Conservation (phyloP, 2,888 invertebrate species). For the Noctua pronuba region DNA sequence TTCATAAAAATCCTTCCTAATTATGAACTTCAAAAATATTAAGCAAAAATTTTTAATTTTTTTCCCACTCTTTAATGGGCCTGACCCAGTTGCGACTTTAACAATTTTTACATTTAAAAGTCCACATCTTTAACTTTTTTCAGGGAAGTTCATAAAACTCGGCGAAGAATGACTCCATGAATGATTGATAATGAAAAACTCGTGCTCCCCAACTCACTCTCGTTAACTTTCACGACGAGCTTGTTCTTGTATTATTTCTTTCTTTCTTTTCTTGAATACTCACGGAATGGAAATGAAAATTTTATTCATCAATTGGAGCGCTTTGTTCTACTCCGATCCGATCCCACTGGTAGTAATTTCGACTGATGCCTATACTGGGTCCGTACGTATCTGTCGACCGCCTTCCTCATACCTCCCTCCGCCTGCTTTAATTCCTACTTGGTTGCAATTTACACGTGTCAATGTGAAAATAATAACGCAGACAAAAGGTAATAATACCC, state of each 20-base stretch:
- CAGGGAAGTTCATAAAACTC: conserved; percentile 47
- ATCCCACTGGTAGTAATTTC: background rate
- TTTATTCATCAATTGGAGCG: conserved; percentile 20
- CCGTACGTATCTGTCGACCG: background rate
- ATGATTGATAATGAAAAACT: conserved; percentile 66
- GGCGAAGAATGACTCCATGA: conserved; percentile 52
- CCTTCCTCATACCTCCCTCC: background rate
- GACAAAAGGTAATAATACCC: background rate
- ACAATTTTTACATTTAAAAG: conserved; percentile 59
- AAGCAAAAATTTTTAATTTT: conserved; percentile 51
- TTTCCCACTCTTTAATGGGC: conserved; percentile 56
- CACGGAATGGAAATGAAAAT: conserved; percentile 1
- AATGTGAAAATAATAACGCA: background rate
- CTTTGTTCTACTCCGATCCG: background rate
- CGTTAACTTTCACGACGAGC: conserved; percentile 33
- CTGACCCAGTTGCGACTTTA: conserved; percentile 60
- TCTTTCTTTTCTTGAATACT: conserved; percentile 21
- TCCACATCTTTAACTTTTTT: conserved; percentile 58
- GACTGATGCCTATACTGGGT: background rate
- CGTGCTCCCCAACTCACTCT: conserved; percentile 32
- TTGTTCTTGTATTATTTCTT: conserved; percentile 40
- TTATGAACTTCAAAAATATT: conserved; percentile 62
- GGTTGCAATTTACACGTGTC: background rate
- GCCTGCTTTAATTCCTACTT: background rate
- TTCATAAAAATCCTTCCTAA: conserved; percentile 52